A percentile compares a stretch with the other conserved stretches of the same genome.
Evolutionary conservation across 2,113 vertebrate genomes (phyloP).

Genomic region (Sinocyclocheilus anshuiensis): DNA sequence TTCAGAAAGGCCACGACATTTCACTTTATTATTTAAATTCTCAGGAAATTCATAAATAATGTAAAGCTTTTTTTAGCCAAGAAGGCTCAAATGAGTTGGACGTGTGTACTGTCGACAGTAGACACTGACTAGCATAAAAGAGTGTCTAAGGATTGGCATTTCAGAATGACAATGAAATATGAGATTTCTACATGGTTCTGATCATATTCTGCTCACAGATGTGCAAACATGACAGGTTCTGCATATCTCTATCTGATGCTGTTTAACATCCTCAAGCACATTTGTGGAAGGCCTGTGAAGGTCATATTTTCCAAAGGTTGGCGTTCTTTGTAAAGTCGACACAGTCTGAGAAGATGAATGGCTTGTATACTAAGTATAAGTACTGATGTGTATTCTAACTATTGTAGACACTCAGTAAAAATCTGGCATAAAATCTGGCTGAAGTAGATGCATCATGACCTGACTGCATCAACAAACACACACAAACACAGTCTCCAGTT

Average conservation of each 20-base stretch:
- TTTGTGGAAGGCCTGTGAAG: neutral
- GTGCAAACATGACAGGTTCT: constrained; percentile 26
- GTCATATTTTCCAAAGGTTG: constrained; percentile 31
- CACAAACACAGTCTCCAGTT: constrained; percentile 30
- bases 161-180: constrained; percentile 2
- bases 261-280: constrained; percentile 36
- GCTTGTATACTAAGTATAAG: no score
- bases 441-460: constrained; percentile 1
- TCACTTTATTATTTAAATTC: constrained; percentile 30
- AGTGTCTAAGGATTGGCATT: neutral
- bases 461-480: constrained; percentile 10
- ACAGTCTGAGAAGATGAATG: constrained; percentile 21
- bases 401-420: neutral
- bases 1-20: constrained; percentile 23
- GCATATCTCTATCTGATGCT: constrained; percentile 27
- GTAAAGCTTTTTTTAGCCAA: neutral
- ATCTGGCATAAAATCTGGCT: neutral
- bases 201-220: neutral
- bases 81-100: neutral
- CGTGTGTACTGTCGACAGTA: neutral
- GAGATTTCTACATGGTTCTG: constrained; percentile 12
- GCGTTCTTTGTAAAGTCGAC: constrained; percentile 13
- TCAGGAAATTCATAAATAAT: constrained; percentile 17
- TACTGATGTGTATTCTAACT: neutral
- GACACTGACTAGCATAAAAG: neutral